Percentiles rank a stretch among this genome's conserved stretches.
These are phyloP conservation scores for Calidris pygmaea DNA, from an alignment of 2,113 vertebrate genomes.

Conservation along the genomic window DNA sequence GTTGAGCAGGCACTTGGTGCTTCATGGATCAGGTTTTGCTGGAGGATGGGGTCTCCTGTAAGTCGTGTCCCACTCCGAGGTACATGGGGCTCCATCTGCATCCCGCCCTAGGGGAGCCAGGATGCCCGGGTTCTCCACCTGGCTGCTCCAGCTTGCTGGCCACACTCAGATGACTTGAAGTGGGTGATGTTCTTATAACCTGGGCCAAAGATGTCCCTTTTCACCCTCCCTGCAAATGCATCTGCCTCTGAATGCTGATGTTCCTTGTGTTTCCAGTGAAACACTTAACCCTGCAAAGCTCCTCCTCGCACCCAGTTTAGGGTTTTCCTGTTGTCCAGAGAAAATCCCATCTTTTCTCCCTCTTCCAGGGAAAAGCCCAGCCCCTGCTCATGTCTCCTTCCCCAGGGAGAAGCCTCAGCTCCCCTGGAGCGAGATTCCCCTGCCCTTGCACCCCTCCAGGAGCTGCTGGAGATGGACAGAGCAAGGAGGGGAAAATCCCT, in stretches of 20 bases:
- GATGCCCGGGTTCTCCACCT: neutral
- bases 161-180: neutral
- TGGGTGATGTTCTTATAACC: neutral
- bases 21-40: neutral
- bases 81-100: neutral
- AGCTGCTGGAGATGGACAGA: neutral
- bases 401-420: neutral
- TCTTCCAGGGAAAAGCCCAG: neutral
- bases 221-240: neutral
- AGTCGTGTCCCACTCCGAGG: fast-evolving
- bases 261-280: neutral
- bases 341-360: neutral
- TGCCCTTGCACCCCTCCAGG: neutral
- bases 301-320: neutral
- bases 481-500: neutral
- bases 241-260: fast-evolving
- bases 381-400: neutral
- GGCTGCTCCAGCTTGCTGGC: neutral
- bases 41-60: fast-evolving
- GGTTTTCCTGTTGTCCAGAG: neutral
- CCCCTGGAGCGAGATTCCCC: neutral
- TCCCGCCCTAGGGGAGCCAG: fast-evolving
- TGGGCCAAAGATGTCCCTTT: neutral
- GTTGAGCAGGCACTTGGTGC: neutral
- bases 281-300: neutral